phyloP scores from a whole-genome alignment of 2,113 vertebrate genomes.

The Brachyhypopomus gauderio region DNA sequence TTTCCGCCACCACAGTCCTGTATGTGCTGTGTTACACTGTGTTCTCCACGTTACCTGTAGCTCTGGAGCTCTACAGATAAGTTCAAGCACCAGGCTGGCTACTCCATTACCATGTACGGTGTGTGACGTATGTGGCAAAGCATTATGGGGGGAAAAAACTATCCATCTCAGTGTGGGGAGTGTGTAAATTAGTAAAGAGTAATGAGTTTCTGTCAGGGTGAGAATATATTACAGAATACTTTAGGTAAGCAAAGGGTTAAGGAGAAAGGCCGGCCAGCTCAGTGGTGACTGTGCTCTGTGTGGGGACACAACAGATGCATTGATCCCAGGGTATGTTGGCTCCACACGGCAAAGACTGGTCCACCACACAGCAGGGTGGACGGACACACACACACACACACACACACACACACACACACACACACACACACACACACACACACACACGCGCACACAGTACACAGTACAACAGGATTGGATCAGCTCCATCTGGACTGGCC shows the following conservation, averaged over 20 bases:
- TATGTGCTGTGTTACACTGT: neutral
- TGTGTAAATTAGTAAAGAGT: neutral
- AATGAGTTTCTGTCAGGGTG: neutral
- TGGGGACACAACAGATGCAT: slow-evolving; percentile 56
- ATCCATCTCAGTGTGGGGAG: neutral
- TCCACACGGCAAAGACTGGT: slow-evolving; percentile 45
- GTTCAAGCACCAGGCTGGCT: neutral
- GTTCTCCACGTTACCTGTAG: neutral
- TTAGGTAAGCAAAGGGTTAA: slow-evolving; percentile 38
- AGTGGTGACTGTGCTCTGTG: slow-evolving; percentile 22
- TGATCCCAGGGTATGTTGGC: slow-evolving; percentile 55
- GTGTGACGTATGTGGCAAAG: neutral
- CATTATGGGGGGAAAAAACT: neutral
- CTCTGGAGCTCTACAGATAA: neutral
- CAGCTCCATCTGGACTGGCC: neutral
- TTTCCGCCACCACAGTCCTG: neutral
- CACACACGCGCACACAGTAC: no score
- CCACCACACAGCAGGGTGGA: slow-evolving; percentile 41
- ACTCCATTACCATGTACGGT: no score
- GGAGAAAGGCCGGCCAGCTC: slow-evolving; percentile 14
- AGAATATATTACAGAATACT: neutral
- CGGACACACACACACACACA: slow-evolving; percentile 41
- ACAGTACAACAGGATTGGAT: neutral
- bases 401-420: slow-evolving; percentile 47
- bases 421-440: slow-evolving; percentile 44